Percentiles rank a stretch among this genome's conserved stretches.
These are phyloP conservation scores for Caenorhabditis wallacei DNA, from an alignment of 2,888 invertebrate species.

Conservation along the genomic window DNA sequence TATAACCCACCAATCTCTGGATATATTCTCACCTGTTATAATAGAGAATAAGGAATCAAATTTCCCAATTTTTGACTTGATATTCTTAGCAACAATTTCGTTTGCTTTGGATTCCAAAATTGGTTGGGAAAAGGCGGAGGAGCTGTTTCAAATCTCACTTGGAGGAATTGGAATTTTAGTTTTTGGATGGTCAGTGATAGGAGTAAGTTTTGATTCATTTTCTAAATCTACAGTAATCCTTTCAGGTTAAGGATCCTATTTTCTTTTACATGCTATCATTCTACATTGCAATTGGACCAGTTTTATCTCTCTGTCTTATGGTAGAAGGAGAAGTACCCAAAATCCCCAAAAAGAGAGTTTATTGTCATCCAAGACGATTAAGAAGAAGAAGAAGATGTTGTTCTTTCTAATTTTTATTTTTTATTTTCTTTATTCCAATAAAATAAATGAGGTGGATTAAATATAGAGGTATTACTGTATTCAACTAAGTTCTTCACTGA, in stretches of 20 bases:
- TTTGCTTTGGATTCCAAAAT: not conserved
- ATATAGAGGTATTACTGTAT: no score
- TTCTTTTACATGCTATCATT: not conserved
- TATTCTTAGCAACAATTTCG: not conserved
- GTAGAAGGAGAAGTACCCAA: no score
- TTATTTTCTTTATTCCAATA: no score
- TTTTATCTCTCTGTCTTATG: conserved; percentile 1
- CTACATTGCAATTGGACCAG: conserved; percentile 4
- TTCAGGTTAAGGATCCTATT: not conserved
- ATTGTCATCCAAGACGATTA: no score
- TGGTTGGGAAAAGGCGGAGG: not conserved
- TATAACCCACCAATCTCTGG: no score
- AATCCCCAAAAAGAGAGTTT: no score
- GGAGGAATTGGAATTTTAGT: not conserved
- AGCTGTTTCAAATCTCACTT: not conserved
- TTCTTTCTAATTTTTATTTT: no score
- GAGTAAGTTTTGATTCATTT: not conserved
- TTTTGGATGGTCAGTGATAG: not conserved
- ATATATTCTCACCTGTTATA: no score
- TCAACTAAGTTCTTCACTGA: no score
- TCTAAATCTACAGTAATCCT: not conserved
- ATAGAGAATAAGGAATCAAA: not conserved
- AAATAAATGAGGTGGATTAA: no score
- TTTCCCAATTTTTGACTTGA: not conserved
- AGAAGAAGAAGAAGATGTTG: no score